A percentile compares a stretch with the other conserved stretches of the same genome.
Conservation (phyloP, 92 coral and sea anemone species). For the Parazoanthus atlanticus region DNA sequence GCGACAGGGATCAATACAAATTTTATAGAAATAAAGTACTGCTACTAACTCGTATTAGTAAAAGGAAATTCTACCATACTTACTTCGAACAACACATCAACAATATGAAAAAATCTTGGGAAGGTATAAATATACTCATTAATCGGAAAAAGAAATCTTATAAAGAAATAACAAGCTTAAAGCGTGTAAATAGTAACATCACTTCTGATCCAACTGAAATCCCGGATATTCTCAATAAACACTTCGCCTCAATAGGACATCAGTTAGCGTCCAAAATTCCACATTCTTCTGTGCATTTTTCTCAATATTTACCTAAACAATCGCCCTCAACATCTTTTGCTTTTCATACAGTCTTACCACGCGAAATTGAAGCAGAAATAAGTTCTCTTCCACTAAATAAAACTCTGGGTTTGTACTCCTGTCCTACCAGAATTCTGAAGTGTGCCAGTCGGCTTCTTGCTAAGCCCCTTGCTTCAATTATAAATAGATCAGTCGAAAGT, state of each 20-base stretch:
- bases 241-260: constrained; percentile 49
- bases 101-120: no score
- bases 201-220: constrained; percentile 23
- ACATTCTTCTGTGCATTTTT: constrained; percentile 19
- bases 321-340: neutral
- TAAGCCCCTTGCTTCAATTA: constrained; percentile 23
- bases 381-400: constrained; percentile 46
- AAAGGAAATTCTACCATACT: neutral
- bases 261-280: constrained; percentile 41
- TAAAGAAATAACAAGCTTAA: no score
- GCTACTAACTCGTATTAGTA: neutral
- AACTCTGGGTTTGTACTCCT: constrained; percentile 45
- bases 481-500: constrained; percentile 45
- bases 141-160: no score
- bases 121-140: no score
- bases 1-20: constrained; percentile 41
- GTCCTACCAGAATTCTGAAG: constrained; percentile 40
- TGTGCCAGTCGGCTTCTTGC: constrained; percentile 29
- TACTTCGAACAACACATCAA: no score
- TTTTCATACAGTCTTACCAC: constrained; percentile 30
- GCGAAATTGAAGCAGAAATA: constrained; percentile 30
- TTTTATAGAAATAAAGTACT: constrained; percentile 58
- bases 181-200: no score
- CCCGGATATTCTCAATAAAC: constrained; percentile 43
- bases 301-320: no score